phyloP scores from a whole-genome alignment of 2,888 invertebrate species.

The Hemistola chrysoprasaria region DNA sequence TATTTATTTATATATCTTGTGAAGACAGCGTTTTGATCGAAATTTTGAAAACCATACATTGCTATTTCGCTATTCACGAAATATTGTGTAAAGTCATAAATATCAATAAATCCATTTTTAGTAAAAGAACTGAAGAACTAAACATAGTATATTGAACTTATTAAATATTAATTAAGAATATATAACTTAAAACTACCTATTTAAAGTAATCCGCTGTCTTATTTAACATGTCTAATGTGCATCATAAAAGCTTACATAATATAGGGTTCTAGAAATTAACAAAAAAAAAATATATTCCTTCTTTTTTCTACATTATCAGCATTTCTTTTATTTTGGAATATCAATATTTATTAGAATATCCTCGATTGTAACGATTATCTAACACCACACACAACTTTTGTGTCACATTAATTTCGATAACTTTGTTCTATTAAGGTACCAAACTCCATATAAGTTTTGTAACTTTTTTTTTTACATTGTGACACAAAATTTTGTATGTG shows the following conservation, averaged over 20 bases:
- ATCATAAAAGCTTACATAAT: constrained; percentile 38
- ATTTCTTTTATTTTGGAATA: background rate
- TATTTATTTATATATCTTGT: constrained; percentile 69
- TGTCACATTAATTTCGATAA: too few relatives aligned
- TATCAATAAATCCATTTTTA: too few relatives aligned
- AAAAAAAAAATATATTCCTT: constrained; percentile 36
- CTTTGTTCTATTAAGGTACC: too few relatives aligned
- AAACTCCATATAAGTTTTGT: too few relatives aligned
- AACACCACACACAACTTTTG: too few relatives aligned
- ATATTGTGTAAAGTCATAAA: constrained; percentile 43
- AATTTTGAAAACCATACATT: constrained; percentile 48
- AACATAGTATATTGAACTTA: constrained; percentile 33
- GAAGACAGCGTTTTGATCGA: constrained; percentile 48
- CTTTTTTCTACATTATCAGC: constrained; percentile 31
- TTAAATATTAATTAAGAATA: constrained; percentile 32
- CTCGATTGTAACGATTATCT: too few relatives aligned
- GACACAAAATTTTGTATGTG: too few relatives aligned
- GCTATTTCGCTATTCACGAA: constrained; percentile 68
- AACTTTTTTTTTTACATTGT: too few relatives aligned
- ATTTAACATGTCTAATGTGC: constrained; percentile 33
- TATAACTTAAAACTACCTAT: constrained; percentile 22
- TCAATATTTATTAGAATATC: too few relatives aligned
- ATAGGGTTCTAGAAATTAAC: too few relatives aligned
- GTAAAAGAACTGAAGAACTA: too few relatives aligned
- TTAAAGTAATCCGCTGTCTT: constrained; percentile 32